Percentiles rank a stretch among this genome's conserved stretches.
Evolutionary conservation across 2,113 vertebrate species (phyloP).

Genomic region (Panthera tigris): DNA sequence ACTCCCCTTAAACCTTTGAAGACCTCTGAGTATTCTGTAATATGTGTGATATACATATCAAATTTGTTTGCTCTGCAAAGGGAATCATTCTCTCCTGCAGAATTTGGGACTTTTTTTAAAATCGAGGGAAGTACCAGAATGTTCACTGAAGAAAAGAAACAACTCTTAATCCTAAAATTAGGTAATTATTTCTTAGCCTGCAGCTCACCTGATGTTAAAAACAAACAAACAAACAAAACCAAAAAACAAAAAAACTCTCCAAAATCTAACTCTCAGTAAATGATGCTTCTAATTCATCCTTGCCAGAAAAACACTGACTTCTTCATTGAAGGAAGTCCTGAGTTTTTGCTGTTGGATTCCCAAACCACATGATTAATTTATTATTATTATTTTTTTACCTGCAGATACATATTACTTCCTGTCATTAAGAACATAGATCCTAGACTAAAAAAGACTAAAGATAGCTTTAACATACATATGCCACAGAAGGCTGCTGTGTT

Average conservation of each 20-base stretch:
- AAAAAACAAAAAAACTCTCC: neutral
- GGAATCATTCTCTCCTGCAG: neutral
- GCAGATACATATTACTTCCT: neutral
- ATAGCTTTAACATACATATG: neutral
- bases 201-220: neutral
- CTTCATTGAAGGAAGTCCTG: neutral
- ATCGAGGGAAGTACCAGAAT: neutral
- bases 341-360: neutral
- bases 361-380: neutral
- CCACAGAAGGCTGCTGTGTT: neutral
- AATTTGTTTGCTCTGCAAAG: conserved; percentile 6
- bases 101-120: neutral
- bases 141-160: neutral
- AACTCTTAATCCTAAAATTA: neutral
- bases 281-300: neutral
- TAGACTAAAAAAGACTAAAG: neutral
- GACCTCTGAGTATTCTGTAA: neutral
- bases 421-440: neutral
- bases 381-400: neutral
- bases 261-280: neutral
- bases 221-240: neutral
- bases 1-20: neutral
- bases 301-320: neutral
- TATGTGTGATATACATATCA: neutral
- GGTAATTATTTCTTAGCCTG: conserved; percentile 26